These are phyloP conservation scores for Thelaira solivaga DNA, from an alignment of 2,888 invertebrate species.

Conservation along the genomic window DNA sequence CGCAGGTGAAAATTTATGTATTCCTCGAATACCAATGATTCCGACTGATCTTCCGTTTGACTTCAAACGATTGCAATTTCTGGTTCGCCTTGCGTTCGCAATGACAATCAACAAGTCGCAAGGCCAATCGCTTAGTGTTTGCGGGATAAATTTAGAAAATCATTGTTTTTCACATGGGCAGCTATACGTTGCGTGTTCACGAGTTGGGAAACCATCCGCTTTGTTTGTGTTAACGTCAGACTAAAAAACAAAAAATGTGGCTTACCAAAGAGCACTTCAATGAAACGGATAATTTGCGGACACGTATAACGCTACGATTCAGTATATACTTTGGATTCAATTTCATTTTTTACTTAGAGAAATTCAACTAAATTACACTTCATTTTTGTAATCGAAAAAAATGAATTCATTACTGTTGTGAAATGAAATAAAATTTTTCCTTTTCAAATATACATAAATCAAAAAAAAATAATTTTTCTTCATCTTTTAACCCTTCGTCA, in stretches of 20 bases:
- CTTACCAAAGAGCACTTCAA: constrained; percentile 34
- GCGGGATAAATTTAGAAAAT: constrained; percentile 28
- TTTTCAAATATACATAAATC: constrained; percentile 33
- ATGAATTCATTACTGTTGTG: constrained; percentile 49
- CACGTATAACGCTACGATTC: constrained; percentile 12
- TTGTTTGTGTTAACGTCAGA: constrained; percentile 26
- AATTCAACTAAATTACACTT: constrained; percentile 44
- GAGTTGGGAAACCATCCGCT: constrained; percentile 43
- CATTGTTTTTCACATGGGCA: background rate
- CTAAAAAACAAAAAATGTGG: constrained; percentile 36
- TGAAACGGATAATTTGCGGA: constrained; percentile 38
- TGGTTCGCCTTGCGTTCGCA: constrained; percentile 22
- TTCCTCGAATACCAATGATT: constrained; percentile 51
- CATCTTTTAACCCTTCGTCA: constrained; percentile 48
- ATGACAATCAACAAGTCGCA: constrained; percentile 58
- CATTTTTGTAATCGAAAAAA: constrained; percentile 49
- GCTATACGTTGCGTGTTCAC: constrained; percentile 49
- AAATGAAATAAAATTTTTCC: background rate
- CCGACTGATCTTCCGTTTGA: constrained; percentile 47
- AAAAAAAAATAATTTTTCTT: constrained; percentile 17
- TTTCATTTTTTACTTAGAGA: constrained; percentile 19
- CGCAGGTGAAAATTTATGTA: constrained; percentile 41
- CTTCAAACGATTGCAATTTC: constrained; percentile 47
- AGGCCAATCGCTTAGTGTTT: constrained; percentile 49
- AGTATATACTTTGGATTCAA: constrained; percentile 1